Conservation (phyloP, 2,113 vertebrate species). For the Anseranas semipalmata region DNA sequence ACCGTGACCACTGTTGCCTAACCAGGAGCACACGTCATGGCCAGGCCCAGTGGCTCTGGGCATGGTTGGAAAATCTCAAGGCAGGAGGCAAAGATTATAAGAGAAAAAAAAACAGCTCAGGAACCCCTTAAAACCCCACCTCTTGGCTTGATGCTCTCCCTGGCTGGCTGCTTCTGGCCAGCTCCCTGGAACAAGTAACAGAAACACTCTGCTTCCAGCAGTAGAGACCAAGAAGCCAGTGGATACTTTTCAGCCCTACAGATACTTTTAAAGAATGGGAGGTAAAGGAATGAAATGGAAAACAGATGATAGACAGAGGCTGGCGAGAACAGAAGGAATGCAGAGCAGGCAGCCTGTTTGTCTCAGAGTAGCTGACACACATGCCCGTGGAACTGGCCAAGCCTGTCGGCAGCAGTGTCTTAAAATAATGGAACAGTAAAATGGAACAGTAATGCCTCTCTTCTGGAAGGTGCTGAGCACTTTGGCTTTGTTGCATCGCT, state of each 20-base stretch:
- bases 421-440: background rate
- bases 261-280: conserved; percentile 40
- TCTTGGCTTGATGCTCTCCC: conserved; percentile 13
- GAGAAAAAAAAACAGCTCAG: background rate
- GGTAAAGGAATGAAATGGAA: conserved; percentile 51
- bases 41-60: background rate
- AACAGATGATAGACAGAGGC: conserved; percentile 56
- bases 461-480: background rate
- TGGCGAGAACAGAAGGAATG: conserved; percentile 35
- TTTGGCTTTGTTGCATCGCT: background rate
- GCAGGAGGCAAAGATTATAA: background rate
- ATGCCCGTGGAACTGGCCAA: background rate
- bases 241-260: conserved; percentile 30
- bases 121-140: background rate
- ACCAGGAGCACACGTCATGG: rapidly evolving
- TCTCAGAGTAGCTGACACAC: background rate
- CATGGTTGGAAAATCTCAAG: conserved; percentile 8
- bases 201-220: conserved; percentile 1
- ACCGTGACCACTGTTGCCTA: background rate
- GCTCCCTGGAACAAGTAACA: conserved; percentile 49
- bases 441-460: background rate
- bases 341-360: background rate
- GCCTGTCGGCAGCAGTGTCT: background rate
- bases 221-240: conserved; percentile 12
- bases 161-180: conserved; percentile 41